A percentile compares a stretch with the other conserved stretches of the same genome.
Evolutionary conservation across 1,140 invertebrate genomes (phyloP).

Genomic region (Mizuhopecten yessoensis): DNA sequence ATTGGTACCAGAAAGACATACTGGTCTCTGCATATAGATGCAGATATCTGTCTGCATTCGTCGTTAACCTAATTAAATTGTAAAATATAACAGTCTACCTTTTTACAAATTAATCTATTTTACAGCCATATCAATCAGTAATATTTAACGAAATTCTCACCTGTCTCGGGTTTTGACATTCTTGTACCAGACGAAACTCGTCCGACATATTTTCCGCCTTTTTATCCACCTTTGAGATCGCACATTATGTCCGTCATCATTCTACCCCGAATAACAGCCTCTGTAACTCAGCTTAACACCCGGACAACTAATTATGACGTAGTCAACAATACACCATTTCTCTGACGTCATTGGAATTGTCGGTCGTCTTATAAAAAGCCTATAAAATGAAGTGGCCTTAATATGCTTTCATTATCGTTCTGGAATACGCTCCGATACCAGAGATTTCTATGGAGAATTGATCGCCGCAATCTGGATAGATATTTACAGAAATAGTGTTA

Average conservation of each 20-base stretch:
- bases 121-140: too few relatives aligned
- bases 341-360: slow-evolving; percentile 1
- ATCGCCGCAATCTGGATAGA: not conserved
- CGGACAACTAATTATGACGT: slow-evolving; percentile 3
- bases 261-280: not conserved
- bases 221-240: not conserved
- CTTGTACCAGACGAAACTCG: not conserved
- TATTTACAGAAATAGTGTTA: not conserved
- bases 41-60: too few relatives aligned
- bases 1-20: too few relatives aligned
- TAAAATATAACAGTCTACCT: too few relatives aligned
- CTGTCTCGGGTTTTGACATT: slow-evolving; percentile 37
- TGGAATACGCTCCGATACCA: not conserved
- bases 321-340: slow-evolving; percentile 3
- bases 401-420: not conserved
- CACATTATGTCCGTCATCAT: not conserved
- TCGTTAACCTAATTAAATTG: too few relatives aligned
- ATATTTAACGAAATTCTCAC: not conserved
- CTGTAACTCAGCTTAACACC: not conserved
- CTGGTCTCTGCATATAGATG: too few relatives aligned
- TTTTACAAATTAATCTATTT: too few relatives aligned
- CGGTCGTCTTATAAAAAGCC: not conserved
- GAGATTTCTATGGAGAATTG: not conserved
- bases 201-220: not conserved
- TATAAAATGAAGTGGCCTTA: slow-evolving; percentile 18